Evolutionary conservation across 2,113 vertebrate genomes (phyloP).

Genomic region (Callaeas wilsoni): DNA sequence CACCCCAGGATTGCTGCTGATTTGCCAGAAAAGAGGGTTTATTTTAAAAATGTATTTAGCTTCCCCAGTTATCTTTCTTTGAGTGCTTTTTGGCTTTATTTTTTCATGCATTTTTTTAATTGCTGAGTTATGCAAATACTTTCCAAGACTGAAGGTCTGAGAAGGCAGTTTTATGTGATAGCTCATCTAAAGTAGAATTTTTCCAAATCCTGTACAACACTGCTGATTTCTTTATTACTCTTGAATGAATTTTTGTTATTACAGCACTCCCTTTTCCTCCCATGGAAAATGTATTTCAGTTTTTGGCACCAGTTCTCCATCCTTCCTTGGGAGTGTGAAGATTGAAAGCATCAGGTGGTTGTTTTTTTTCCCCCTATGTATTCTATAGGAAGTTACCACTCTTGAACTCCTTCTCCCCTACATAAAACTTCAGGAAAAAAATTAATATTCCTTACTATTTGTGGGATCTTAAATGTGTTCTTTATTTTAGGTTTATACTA

Average conservation of each 20-base stretch:
- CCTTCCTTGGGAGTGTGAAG: constrained; percentile 21
- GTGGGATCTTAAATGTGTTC: neutral
- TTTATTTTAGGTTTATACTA: neutral
- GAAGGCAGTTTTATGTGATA: neutral
- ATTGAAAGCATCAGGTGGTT: neutral
- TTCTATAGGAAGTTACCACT: neutral
- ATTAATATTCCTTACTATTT: neutral
- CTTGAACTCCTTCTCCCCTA: neutral
- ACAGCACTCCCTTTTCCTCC: constrained; percentile 58
- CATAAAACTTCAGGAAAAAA: neutral
- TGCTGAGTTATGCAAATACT: neutral
- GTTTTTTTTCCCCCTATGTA: neutral
- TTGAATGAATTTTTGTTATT: constrained; percentile 35
- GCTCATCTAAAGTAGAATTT: neutral
- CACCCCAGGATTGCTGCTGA: neutral
- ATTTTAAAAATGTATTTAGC: neutral
- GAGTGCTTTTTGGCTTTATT: neutral
- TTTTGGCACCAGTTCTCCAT: constrained; percentile 39
- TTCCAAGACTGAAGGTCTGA: neutral
- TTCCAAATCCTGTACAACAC: neutral
- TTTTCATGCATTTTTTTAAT: neutral
- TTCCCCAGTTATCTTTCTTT: neutral
- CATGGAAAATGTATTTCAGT: constrained; percentile 61
- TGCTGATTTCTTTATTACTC: constrained; percentile 27
- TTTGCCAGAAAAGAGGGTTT: neutral